Percentiles rank a stretch among this genome's conserved stretches.
phyloP scores from a whole-genome alignment of 2,888 invertebrate species.

The Eilema depressum region DNA sequence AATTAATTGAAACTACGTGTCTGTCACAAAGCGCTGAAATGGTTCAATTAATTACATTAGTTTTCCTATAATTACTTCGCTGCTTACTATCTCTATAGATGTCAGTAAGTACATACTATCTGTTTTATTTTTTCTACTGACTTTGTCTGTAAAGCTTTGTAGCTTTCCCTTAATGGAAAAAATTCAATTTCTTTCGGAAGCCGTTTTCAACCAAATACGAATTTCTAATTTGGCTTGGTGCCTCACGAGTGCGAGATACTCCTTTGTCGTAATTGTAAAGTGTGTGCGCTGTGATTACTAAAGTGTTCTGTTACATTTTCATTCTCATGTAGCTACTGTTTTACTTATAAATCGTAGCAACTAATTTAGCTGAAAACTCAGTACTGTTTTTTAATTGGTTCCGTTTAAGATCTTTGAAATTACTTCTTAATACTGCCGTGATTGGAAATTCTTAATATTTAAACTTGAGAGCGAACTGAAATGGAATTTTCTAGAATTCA shows the following conservation, averaged over 20 bases:
- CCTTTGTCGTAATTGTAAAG: slow-evolving; percentile 33
- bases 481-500: neutral
- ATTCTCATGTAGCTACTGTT: neutral
- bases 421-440: neutral
- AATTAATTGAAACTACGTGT: slow-evolving; percentile 46
- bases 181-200: slow-evolving; percentile 53
- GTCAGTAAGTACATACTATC: slow-evolving; percentile 19
- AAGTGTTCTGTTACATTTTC: neutral
- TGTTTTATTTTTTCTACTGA: slow-evolving; percentile 53
- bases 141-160: slow-evolving; percentile 44
- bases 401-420: neutral
- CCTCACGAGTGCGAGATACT: slow-evolving; percentile 15
- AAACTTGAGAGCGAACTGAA: neutral
- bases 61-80: slow-evolving; percentile 71
- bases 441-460: neutral
- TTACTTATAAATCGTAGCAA: neutral
- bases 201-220: slow-evolving; percentile 36
- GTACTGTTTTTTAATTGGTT: neutral
- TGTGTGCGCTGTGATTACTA: slow-evolving; percentile 14
- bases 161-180: slow-evolving; percentile 60
- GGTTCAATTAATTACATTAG: slow-evolving; percentile 69
- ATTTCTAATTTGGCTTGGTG: slow-evolving; percentile 41
- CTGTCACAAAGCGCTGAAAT: slow-evolving; percentile 55
- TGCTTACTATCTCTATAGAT: slow-evolving; percentile 58
- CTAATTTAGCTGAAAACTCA: neutral